These are phyloP conservation scores for Protosalanx chinensis DNA, from an alignment of 2,797 vertebrate species.

Conservation along the genomic window DNA sequence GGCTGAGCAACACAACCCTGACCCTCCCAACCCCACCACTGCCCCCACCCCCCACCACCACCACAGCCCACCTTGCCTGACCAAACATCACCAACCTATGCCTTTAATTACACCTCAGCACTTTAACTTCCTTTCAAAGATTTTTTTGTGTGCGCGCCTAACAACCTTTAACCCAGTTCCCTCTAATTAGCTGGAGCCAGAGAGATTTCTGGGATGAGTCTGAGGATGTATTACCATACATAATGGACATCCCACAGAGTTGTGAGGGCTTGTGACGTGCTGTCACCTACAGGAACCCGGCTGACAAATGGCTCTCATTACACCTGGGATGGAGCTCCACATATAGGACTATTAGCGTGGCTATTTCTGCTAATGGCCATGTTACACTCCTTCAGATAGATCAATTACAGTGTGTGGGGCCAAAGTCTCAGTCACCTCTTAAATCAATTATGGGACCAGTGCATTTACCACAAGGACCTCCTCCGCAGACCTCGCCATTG, in stretches of 20 bases:
- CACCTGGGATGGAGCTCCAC: conserved; percentile 63
- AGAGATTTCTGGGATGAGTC: conserved; percentile 35
- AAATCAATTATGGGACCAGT: conserved; percentile 66
- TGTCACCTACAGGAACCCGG: conserved; percentile 63
- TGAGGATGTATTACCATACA: conserved; percentile 41
- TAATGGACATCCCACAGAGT: conserved; percentile 43
- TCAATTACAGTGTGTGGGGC: conserved; percentile 61
- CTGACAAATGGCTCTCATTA: conserved; percentile 76
- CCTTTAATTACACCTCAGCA: conserved; percentile 56
- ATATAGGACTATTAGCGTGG: conserved; percentile 69
- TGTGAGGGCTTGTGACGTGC: conserved; percentile 35
- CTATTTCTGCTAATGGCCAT: conserved; percentile 71
- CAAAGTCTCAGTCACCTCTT: conserved; percentile 54
- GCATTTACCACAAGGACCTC: conserved; percentile 46
- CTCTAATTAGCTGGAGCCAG: conserved; percentile 12
- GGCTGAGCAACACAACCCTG: conserved; percentile 35
- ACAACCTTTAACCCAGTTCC: conserved; percentile 9
- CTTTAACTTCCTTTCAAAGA: conserved; percentile 42
- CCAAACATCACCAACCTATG: conserved; percentile 4
- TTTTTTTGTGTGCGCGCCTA: conserved; percentile 6
- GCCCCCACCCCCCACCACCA: too few species aligned
- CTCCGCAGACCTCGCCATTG: conserved; percentile 41
- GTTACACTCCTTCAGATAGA: conserved; percentile 68
- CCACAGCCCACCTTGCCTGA: conserved; percentile 24
- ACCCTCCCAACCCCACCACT: too few species aligned